A percentile compares a stretch with the other conserved stretches of the same genome.
phyloP scores from a whole-genome alignment of 2,888 invertebrate species.

The Dryocosmus kuriphilus region DNA sequence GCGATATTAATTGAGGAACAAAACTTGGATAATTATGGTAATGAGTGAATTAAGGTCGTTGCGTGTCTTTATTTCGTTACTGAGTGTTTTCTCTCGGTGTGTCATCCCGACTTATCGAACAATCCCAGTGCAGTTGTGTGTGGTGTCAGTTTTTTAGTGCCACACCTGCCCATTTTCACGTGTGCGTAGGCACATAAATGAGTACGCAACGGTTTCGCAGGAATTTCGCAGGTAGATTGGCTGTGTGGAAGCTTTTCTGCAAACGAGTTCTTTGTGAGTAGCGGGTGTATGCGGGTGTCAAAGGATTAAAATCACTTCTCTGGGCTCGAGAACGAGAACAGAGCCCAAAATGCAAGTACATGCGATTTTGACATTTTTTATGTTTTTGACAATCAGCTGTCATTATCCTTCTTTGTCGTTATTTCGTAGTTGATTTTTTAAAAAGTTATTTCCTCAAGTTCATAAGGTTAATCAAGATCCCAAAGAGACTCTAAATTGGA shows the following conservation, averaged over 20 bases:
- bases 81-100: constrained; percentile 9
- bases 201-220: constrained; percentile 23
- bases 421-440: background rate
- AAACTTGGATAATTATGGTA: background rate
- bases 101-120: constrained; percentile 14
- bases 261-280: constrained; percentile 31
- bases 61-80: background rate
- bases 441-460: background rate
- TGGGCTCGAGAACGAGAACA: background rate
- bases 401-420: constrained; percentile 16
- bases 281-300: constrained; percentile 5
- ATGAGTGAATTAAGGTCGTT: background rate
- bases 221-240: constrained; percentile 22
- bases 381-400: constrained; percentile 35
- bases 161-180: constrained; percentile 36
- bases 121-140: background rate
- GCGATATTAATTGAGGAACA: background rate
- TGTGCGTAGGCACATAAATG: constrained; percentile 26
- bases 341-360: constrained; percentile 16
- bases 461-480: background rate
- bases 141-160: constrained; percentile 18
- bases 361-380: constrained; percentile 28
- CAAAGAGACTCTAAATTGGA: background rate
- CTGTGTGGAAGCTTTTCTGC: constrained; percentile 27
- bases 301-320: constrained; percentile 1